phyloP scores from a whole-genome alignment of 2,113 vertebrate genomes.

The Dromas ardeola region DNA sequence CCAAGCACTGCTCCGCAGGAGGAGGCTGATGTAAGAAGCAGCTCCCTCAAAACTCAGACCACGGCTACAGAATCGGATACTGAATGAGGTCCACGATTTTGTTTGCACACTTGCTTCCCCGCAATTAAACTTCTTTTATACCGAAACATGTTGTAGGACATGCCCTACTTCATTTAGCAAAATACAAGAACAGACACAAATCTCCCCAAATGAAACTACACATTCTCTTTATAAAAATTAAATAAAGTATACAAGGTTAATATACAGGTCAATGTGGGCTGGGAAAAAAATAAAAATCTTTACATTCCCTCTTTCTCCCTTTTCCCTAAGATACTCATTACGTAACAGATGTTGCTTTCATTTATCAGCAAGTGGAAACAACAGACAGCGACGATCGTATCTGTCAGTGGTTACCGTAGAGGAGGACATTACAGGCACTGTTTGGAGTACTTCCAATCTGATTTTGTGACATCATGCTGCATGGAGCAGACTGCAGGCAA shows the following conservation, averaged over 20 bases:
- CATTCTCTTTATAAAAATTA: background rate
- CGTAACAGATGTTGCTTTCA: conserved; percentile 14
- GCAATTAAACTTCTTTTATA: background rate
- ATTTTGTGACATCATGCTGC: conserved; percentile 43
- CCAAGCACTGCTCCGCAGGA: background rate
- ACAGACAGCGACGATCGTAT: background rate
- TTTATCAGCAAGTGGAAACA: conserved; percentile 34
- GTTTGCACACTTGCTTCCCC: background rate
- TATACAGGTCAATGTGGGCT: background rate
- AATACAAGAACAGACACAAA: background rate
- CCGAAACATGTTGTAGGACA: background rate
- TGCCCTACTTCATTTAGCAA: background rate
- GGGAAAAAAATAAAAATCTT: background rate
- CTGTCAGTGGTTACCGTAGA: background rate
- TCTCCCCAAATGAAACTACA: background rate
- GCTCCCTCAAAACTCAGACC: background rate
- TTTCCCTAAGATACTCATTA: background rate
- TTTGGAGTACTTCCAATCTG: conserved; percentile 35
- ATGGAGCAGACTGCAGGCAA: background rate
- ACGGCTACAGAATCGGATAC: background rate
- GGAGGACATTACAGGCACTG: background rate
- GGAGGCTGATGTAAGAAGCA: background rate
- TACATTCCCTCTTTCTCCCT: background rate
- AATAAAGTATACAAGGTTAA: background rate
- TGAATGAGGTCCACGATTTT: background rate